Evolutionary conservation across 2,113 vertebrate genomes (phyloP).

Genomic region (Ptychochromis oligacanthus): DNA sequence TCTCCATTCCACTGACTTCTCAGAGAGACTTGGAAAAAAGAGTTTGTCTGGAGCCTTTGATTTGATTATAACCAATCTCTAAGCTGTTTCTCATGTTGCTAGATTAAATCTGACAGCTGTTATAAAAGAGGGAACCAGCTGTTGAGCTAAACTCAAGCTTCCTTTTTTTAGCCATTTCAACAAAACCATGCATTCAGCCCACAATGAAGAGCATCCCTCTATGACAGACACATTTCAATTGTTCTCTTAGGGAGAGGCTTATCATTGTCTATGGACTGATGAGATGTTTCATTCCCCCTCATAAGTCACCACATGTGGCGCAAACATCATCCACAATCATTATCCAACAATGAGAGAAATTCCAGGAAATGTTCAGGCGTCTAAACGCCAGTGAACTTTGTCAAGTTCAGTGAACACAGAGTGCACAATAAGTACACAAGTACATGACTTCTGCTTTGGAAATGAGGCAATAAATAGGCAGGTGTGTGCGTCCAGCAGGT

Average conservation of each 20-base stretch:
- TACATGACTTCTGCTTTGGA: neutral
- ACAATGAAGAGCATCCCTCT: neutral
- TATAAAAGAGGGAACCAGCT: constrained; percentile 2
- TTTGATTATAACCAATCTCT: constrained; percentile 10
- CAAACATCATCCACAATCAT: neutral
- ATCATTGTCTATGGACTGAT: neutral
- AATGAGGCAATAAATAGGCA: constrained; percentile 11
- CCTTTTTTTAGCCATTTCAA: constrained; percentile 20
- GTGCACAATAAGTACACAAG: neutral
- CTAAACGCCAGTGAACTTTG: neutral
- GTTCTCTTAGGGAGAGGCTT: neutral
- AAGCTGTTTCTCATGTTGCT: neutral
- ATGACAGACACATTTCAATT: neutral
- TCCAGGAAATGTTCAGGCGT: neutral
- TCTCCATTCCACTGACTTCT: neutral
- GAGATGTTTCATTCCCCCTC: neutral
- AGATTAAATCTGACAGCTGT: constrained; percentile 39
- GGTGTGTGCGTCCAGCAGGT: constrained; percentile 56
- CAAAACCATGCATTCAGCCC: neutral
- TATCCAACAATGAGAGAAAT: neutral
- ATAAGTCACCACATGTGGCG: neutral
- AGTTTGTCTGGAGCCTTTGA: neutral
- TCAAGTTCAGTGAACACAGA: constrained; percentile 18
- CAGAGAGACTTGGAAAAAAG: neutral
- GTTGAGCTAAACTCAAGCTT: neutral